A percentile compares a stretch with the other conserved stretches of the same genome.
Evolutionary conservation across 2,797 vertebrate genomes (phyloP).

Genomic region (Poecilia gillii): DNA sequence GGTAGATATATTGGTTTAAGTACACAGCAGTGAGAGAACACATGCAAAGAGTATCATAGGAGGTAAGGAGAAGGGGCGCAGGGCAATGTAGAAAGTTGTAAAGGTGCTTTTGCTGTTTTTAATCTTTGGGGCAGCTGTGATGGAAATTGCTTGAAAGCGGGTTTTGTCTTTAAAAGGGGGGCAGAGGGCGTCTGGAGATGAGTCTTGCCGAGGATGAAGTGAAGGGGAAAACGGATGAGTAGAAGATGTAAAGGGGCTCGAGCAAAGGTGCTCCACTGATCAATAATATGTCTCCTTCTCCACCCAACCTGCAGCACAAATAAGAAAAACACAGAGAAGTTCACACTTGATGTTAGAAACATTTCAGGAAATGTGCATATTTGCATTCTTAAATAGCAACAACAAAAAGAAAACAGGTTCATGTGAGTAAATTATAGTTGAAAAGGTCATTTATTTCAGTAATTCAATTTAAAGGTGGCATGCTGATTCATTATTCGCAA

Average conservation of each 20-base stretch:
- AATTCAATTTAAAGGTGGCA: background rate
- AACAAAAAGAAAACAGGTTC: background rate
- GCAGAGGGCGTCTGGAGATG: constrained; percentile 64
- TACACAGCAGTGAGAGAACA: constrained; percentile 84
- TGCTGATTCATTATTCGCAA: background rate
- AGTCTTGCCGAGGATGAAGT: constrained; percentile 69
- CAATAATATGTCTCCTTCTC: constrained; percentile 87
- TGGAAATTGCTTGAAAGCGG: constrained; percentile 81
- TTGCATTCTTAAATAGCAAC: background rate
- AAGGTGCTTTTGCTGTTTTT: constrained; percentile 82
- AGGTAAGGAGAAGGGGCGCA: constrained; percentile 50
- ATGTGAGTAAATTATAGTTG: background rate
- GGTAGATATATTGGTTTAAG: constrained; percentile 85
- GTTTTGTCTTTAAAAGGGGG: constrained; percentile 71
- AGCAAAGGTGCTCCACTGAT: constrained; percentile 74
- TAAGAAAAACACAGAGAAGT: constrained; percentile 37
- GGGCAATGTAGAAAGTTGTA: constrained; percentile 74
- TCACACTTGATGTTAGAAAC: constrained; percentile 16
- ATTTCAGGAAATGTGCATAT: background rate
- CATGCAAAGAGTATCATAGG: constrained; percentile 86
- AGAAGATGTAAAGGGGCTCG: constrained; percentile 71
- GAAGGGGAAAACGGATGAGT: constrained; percentile 70
- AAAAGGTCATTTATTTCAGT: background rate
- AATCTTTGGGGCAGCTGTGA: constrained; percentile 83
- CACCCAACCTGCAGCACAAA: constrained; percentile 81